These are phyloP conservation scores for Pelagia noctiluca DNA, from an alignment of 30 jellyfish, hydroid and myxozoan species.

Conservation along the genomic window DNA sequence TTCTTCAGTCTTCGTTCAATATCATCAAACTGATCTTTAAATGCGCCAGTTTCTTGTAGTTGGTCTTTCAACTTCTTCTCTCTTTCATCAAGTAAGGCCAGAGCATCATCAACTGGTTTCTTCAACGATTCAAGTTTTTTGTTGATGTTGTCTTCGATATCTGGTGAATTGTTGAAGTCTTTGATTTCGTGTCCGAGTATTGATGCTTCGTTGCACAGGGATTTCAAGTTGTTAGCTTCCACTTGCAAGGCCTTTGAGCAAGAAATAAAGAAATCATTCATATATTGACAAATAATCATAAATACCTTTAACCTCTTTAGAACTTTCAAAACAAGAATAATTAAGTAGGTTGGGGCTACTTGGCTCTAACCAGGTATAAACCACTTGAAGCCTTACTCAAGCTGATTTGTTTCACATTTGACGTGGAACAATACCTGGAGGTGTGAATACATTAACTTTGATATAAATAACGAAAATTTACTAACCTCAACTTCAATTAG, in stretches of 20 bases:
- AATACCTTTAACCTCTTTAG: no score
- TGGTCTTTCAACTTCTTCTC: slow-evolving; percentile 80
- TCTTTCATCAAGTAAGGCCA: slow-evolving; percentile 56
- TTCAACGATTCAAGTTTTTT: slow-evolving; percentile 37
- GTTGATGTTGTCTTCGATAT: slow-evolving; percentile 58
- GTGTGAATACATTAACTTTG: no score
- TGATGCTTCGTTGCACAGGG: slow-evolving; percentile 82
- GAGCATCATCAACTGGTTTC: slow-evolving; percentile 69
- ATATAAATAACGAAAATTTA: no score
- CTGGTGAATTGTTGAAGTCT: slow-evolving; percentile 75
- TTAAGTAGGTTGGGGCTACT: no score
- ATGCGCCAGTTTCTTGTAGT: slow-evolving; percentile 89
- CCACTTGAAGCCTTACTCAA: no score
- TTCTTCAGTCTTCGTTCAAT: slow-evolving; percentile 77
- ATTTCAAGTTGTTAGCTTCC: slow-evolving; percentile 63
- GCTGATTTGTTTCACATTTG: no score
- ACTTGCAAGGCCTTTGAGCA: slow-evolving; percentile 76
- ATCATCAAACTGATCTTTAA: slow-evolving; percentile 96
- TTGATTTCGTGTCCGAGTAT: slow-evolving; percentile 81
- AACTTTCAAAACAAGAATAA: no score
- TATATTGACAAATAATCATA: no score
- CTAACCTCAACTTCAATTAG: slow-evolving; percentile 83
- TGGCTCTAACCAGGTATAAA: no score
- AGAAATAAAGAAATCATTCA: no score
- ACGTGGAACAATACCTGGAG: no score